These are phyloP conservation scores for Squalus acanthias DNA, from an alignment of 2,797 vertebrate species.

Conservation along the genomic window DNA sequence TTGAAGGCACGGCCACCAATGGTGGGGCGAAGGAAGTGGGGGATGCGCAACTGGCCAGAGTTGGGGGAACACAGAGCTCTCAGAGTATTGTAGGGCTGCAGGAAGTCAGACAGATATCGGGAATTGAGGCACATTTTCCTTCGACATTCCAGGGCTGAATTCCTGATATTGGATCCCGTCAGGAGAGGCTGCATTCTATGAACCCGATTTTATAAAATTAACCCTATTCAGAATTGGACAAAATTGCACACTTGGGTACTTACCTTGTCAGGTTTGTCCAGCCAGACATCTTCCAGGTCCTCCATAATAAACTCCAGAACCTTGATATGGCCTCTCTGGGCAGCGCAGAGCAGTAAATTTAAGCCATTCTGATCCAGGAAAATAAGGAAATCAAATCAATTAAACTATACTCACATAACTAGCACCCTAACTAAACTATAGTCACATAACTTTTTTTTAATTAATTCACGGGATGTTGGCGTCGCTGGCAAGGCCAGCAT, in stretches of 20 bases:
- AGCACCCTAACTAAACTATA: no score
- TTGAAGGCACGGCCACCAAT: neutral
- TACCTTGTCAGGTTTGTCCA: slow-evolving; percentile 76
- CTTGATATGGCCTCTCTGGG: slow-evolving; percentile 70
- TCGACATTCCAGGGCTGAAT: neutral
- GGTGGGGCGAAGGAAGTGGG: no score
- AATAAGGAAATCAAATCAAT: neutral
- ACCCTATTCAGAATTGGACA: neutral
- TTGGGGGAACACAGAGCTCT: neutral
- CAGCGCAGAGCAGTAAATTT: slow-evolving; percentile 76
- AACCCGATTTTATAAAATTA: neutral
- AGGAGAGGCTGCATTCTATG: neutral
- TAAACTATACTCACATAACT: neutral
- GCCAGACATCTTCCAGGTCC: slow-evolving; percentile 68
- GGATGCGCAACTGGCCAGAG: neutral
- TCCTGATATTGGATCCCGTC: neutral
- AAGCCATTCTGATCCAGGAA: slow-evolving; percentile 63
- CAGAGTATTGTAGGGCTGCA: neutral
- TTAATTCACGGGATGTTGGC: no score
- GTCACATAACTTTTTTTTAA: no score
- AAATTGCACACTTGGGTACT: slow-evolving; percentile 29
- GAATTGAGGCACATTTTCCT: neutral
- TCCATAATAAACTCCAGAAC: slow-evolving; percentile 76
- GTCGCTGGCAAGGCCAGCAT: no score
- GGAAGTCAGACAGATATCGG: neutral